Evolutionary conservation across 2,113 vertebrate species (phyloP).

Genomic region (Lophotis ruficrista): DNA sequence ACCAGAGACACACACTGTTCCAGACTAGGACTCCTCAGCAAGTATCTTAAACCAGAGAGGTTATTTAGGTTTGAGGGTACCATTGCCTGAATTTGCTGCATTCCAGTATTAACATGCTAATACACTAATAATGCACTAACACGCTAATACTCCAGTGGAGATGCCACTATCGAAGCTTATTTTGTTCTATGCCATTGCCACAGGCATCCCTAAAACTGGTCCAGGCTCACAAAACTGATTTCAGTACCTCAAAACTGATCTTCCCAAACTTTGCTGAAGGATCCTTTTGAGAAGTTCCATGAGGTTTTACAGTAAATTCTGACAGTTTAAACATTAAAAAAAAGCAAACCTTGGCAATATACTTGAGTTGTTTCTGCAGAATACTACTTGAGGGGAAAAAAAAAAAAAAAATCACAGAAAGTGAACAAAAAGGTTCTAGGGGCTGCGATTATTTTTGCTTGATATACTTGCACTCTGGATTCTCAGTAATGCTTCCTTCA

Average conservation of each 20-base stretch:
- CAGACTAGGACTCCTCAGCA: background rate
- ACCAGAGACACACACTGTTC: background rate
- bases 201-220: background rate
- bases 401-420: background rate
- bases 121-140: background rate
- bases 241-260: background rate
- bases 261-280: background rate
- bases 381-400: background rate
- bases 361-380: background rate
- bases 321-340: background rate
- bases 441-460: background rate
- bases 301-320: background rate
- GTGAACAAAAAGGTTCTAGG: background rate
- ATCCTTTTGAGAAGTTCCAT: background rate
- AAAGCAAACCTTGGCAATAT: background rate
- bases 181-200: background rate
- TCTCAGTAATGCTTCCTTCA: background rate
- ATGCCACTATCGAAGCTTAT: no score
- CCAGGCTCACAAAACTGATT: background rate
- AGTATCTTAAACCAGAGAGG: background rate
- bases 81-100: background rate
- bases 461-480: background rate
- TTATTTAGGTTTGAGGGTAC: background rate
- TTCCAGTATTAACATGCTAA: background rate
- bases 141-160: no score